phyloP scores from a whole-genome alignment of 2,113 vertebrate species.

The Onychostruthus taczanowskii region DNA sequence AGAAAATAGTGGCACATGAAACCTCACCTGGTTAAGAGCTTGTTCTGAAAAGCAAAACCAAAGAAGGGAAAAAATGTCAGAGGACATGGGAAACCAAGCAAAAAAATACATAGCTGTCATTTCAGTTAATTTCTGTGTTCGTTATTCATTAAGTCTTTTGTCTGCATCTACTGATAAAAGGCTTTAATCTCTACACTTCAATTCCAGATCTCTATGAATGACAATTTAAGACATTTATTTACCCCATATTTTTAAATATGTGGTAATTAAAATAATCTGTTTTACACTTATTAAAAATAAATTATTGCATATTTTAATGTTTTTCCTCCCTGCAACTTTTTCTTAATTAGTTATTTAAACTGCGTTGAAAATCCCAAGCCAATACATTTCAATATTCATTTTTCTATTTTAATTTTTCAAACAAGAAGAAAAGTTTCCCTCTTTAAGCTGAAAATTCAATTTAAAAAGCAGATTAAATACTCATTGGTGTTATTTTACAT shows the following conservation, averaged over 20 bases:
- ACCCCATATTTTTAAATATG: conserved; percentile 40
- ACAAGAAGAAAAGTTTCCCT: conserved; percentile 59
- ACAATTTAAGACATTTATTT: conserved; percentile 67
- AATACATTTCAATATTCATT: conserved; percentile 75
- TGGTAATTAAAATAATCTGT: conserved; percentile 73
- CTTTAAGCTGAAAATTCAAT: conserved; percentile 62
- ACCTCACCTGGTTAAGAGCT: neutral
- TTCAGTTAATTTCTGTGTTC: conserved; percentile 16
- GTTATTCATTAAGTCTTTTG: conserved; percentile 58
- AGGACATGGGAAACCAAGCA: neutral
- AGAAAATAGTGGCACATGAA: neutral
- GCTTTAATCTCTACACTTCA: conserved; percentile 53
- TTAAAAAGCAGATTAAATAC: conserved; percentile 62
- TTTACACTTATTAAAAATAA: conserved; percentile 74
- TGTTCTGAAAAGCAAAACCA: neutral
- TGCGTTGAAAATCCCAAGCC: conserved; percentile 67
- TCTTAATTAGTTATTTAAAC: conserved; percentile 76
- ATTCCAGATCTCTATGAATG: conserved; percentile 50
- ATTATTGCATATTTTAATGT: conserved; percentile 74
- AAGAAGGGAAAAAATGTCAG: neutral
- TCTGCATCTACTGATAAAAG: conserved; percentile 48
- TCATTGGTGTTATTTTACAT: conserved; percentile 53
- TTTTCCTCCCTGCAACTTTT: conserved; percentile 70
- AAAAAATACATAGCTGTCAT: neutral
- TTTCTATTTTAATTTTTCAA: conserved; percentile 70